These are phyloP conservation scores for Exephanes ischioxanthus DNA, from an alignment of 2,888 invertebrate genomes.

Conservation along the genomic window DNA sequence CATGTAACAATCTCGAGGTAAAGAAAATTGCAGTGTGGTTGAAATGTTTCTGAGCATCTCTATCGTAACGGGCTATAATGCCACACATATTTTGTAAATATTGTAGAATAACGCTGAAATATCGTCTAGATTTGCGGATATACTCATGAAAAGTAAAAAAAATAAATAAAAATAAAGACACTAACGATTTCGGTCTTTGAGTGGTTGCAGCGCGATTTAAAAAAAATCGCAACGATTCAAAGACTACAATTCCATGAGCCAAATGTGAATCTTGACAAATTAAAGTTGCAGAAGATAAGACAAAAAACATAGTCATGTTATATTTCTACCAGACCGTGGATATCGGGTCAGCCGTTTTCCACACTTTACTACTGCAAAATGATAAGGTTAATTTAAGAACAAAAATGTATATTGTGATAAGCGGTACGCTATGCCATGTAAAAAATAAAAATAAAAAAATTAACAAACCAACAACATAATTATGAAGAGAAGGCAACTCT, in stretches of 20 bases:
- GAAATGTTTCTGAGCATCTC: conserved; percentile 48
- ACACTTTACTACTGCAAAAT: conserved; percentile 58
- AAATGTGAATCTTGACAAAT: conserved; percentile 54
- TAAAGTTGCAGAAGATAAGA: conserved; percentile 25
- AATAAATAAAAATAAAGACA: conserved; percentile 4
- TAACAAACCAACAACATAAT: conserved; percentile 13
- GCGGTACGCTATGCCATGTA: conserved; percentile 77
- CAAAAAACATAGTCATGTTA: conserved; percentile 57
- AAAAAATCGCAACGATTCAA: conserved; percentile 18
- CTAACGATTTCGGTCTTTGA: conserved; percentile 16
- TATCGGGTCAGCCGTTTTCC: conserved; percentile 41
- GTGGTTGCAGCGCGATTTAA: neutral
- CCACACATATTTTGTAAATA: conserved; percentile 63
- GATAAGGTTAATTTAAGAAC: conserved; percentile 67
- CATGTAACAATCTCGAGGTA: conserved; percentile 38
- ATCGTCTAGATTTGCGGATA: conserved; percentile 45
- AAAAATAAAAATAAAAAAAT: conserved; percentile 69
- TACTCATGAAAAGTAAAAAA: conserved; percentile 38
- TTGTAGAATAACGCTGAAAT: conserved; percentile 60
- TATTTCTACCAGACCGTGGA: conserved; percentile 60
- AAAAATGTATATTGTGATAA: conserved; percentile 80
- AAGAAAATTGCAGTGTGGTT: conserved; percentile 37
- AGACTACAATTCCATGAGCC: conserved; percentile 52
- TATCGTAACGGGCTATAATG: conserved; percentile 50
- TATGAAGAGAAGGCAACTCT: conserved; percentile 21